Conservation (phyloP, 2,797 vertebrate species). For the Sebastes matsubarae region DNA sequence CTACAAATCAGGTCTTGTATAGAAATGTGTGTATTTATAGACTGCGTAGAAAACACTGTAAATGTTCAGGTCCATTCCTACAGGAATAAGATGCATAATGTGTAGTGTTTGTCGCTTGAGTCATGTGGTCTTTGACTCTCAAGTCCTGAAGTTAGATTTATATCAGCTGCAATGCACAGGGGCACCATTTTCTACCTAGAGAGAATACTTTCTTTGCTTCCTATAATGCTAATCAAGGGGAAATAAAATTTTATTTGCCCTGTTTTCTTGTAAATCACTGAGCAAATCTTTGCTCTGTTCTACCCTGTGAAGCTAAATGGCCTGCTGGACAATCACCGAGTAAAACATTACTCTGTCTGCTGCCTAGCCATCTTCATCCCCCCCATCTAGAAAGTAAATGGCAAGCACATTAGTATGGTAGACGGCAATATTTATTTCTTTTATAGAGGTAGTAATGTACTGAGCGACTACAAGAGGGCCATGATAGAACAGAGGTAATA, state of each 20-base stretch:
- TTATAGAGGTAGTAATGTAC: slow-evolving; percentile 85
- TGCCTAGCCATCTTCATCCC: slow-evolving; percentile 67
- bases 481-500: slow-evolving; percentile 81
- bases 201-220: slow-evolving; percentile 59
- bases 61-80: background rate
- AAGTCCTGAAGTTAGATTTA: slow-evolving; percentile 44
- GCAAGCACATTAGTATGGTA: slow-evolving; percentile 83
- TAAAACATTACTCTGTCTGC: slow-evolving; percentile 69
- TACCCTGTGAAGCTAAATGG: slow-evolving; percentile 64
- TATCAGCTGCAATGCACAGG: slow-evolving; percentile 42
- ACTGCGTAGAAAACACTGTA: background rate
- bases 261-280: slow-evolving; percentile 73
- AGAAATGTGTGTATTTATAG: background rate
- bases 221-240: slow-evolving; percentile 68
- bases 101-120: background rate
- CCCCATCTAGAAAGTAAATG: slow-evolving; percentile 80
- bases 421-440: slow-evolving; percentile 84
- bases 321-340: slow-evolving; percentile 66
- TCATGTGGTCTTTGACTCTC: background rate
- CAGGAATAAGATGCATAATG: slow-evolving; percentile 1
- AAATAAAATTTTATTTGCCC: slow-evolving; percentile 68
- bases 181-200: slow-evolving; percentile 43
- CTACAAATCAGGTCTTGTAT: slow-evolving; percentile 23
- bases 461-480: slow-evolving; percentile 74
- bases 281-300: slow-evolving; percentile 76